Conservation (phyloP, 2,888 invertebrate genomes). For the Schizaphis graminum region DNA sequence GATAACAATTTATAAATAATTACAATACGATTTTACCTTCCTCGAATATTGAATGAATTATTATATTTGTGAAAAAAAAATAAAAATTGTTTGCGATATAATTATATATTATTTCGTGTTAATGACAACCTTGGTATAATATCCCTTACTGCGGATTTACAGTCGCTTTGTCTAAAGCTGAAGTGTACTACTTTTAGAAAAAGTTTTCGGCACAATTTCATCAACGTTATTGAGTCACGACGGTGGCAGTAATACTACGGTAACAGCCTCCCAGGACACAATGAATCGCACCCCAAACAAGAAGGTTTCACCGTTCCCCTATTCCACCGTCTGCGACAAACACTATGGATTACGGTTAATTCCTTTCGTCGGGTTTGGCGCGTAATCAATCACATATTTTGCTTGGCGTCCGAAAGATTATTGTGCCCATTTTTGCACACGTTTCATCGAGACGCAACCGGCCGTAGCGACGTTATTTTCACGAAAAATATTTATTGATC, state of each 20-base stretch:
- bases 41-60: background rate
- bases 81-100: background rate
- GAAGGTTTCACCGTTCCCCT: background rate
- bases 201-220: constrained; percentile 51
- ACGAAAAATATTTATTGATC: constrained; percentile 37
- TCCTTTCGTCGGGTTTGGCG: constrained; percentile 36
- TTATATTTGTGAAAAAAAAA: background rate
- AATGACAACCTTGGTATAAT: background rate
- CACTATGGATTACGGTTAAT: constrained; percentile 53
- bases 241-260: background rate
- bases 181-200: background rate
- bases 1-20: background rate
- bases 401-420: constrained; percentile 49
- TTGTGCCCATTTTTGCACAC: constrained; percentile 19
- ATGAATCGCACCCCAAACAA: constrained; percentile 13
- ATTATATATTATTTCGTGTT: background rate
- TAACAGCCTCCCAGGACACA: constrained; percentile 40
- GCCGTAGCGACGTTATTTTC: background rate
- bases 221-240: constrained; percentile 38
- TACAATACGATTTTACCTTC: background rate
- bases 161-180: background rate
- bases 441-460: background rate
- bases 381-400: constrained; percentile 60
- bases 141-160: background rate
- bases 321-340: background rate